Evolutionary conservation across 2,888 invertebrate genomes (phyloP).

Genomic region (Papilio gigon): DNA sequence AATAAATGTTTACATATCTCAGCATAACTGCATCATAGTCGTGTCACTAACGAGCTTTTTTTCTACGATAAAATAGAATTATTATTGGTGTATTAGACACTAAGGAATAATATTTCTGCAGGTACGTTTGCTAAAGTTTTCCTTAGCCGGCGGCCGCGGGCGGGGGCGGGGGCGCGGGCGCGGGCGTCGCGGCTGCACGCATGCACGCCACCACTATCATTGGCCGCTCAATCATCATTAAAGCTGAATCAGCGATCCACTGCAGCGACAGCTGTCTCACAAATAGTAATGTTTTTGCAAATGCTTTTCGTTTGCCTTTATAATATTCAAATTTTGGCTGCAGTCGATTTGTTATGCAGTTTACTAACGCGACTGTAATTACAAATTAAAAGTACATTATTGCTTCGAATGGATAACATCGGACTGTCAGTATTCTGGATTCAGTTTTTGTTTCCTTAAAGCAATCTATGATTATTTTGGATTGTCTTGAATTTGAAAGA

Average conservation of each 20-base stretch:
- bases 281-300: conserved; percentile 65
- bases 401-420: background rate
- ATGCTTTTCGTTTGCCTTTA: conserved; percentile 19
- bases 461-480: background rate
- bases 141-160: conserved; percentile 38
- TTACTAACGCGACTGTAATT: background rate
- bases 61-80: background rate
- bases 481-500: background rate
- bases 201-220: conserved; percentile 71
- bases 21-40: background rate
- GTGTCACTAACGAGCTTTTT: background rate
- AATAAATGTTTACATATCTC: background rate
- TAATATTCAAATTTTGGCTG: conserved; percentile 6
- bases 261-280: conserved; percentile 71
- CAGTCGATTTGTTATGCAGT: background rate
- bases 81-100: background rate
- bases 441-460: background rate
- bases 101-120: conserved; percentile 26
- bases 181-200: conserved; percentile 55
- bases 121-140: conserved; percentile 43
- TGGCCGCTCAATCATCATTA: conserved; percentile 81
- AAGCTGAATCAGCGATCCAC: conserved; percentile 72
- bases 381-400: background rate
- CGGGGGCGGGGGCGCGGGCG: conserved; percentile 26
- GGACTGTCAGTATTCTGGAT: background rate